Evolutionary conservation across 2,888 invertebrate genomes (phyloP), one percentile per base, ranked within the genome.

Genomic region (Nemurella pictetii): DNA sequence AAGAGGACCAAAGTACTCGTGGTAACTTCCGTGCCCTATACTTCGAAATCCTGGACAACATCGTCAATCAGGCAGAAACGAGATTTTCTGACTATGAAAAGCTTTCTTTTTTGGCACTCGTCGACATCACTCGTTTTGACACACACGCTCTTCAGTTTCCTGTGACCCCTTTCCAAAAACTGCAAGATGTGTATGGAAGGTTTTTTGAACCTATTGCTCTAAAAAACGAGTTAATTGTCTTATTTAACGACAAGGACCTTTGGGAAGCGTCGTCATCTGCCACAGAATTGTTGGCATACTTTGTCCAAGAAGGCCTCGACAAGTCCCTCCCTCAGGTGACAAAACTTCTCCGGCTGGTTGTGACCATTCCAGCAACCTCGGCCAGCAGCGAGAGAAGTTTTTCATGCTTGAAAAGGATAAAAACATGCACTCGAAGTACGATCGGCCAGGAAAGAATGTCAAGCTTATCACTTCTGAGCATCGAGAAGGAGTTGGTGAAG

Each of bases 21-120:
- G 80, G 35, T 12, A 81, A 36, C 35, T 30, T n/a, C 80, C n/a
- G 35, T n/a, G 35, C 30, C 9, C 4, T 25, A 4, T 81, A 81
- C 26, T 81, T 30, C 27, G 36, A 81, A 25, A 26, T 81, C 15
- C 25, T 81, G 29, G 80, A 81, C 80, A 81, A 81, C 26, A 81
- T 36, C 27, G 15, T 35, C 25, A 25, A 12, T 3, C 80, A 81
- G 35, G 26, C 20, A n/a, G 55, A 72, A 27, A 25, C 15, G 1
- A 26, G 82, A 28, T 82, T 82, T n/a, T 2, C 55, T 25, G 82
- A 82, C 25, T 12, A 27, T 72, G 82, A 26, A 9, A 55, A 27
- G 15, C 72, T 72, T 12, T 26, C 25, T 27, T 82, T 82, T 29
- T 27, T 82, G 20, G 25, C 0, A 15, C 27, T 82, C 3, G 12